Evolutionary conservation across 2,797 vertebrate genomes (phyloP), one percentile per base, ranked within the genome.

Genomic region (Neosalanx taihuensis): DNA sequence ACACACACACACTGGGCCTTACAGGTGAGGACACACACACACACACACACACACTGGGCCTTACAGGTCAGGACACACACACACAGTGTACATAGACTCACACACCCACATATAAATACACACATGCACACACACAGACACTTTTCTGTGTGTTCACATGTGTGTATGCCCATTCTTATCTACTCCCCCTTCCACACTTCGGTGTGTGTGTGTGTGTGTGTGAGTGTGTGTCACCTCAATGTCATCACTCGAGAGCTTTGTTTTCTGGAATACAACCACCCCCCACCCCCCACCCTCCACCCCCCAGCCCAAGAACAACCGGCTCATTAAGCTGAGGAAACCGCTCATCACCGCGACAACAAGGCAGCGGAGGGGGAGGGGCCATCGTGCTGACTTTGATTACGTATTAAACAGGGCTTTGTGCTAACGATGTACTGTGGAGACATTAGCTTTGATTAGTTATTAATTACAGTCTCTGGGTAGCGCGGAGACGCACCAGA

Each of bases 391-490:
- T 84, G 87, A 88, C 91, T 94, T 94, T 93, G 92, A 94, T 93
- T 92, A 93, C 90, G 80, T 93, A 93, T 94, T 93, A 93, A 94
- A 93, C 91, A 91, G 79, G 86, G 87, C 89, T 92, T 92, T 91
- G 90, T 92, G 89, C 83, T 89, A 87, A 85, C 82, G 81, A 89
- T 84, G 86, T 86, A 89, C 89, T 90, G 85, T 87, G 86, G 89
- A 92, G 89, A 90, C 87, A 89, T 92, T 91, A 90, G 89, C 90
- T 92, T 94, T 93, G 92, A 94, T 93, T 92, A 93, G 90, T 91
- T 93, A 93, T 94, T 93, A 93, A 94, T 93, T 93, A 91, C 90
- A 74, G 89, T 93, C 89, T 92, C 92, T 89, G 86, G 88, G 88
- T 91, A 90, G 90, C 90, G 90, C 83, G 73, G 72, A 74, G 76